These are phyloP conservation scores for Pangasius djambal DNA, from an alignment of 2,797 vertebrate species.

Conservation along the genomic window DNA sequence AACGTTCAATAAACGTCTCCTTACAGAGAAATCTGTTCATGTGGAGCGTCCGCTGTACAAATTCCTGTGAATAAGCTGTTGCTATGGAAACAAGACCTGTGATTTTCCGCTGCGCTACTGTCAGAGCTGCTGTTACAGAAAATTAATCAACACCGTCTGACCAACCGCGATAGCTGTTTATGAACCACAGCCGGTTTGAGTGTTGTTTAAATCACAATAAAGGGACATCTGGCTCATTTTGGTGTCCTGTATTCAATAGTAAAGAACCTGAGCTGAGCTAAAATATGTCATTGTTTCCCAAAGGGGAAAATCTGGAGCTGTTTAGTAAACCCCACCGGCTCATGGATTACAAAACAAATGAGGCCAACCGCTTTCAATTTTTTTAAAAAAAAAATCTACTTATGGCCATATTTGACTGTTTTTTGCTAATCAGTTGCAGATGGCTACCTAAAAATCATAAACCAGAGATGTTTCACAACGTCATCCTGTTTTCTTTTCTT, in stretches of 20 bases:
- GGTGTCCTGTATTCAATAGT: conserved; percentile 11
- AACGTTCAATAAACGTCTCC: background rate
- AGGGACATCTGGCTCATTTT: background rate
- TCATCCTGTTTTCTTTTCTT: background rate
- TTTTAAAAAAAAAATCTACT: background rate
- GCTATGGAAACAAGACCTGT: background rate
- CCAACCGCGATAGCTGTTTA: background rate
- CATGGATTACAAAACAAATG: background rate
- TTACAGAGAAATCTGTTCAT: background rate
- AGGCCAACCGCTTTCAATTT: background rate
- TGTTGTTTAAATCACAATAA: background rate
- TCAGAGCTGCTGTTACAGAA: background rate
- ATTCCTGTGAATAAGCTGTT: background rate
- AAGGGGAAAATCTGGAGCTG: conserved; percentile 45
- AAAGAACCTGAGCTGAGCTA: conserved; percentile 22
- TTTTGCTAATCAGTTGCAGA: background rate
- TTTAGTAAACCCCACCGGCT: conserved; percentile 36
- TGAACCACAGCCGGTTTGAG: background rate
- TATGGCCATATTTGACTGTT: background rate
- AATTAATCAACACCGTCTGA: background rate
- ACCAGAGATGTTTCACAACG: background rate
- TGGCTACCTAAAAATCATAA: background rate
- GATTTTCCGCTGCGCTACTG: background rate
- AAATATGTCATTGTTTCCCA: conserved; percentile 51
- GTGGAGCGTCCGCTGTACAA: background rate